Conservation (phyloP, 2,888 invertebrate genomes). For the Marronus borbonicus region DNA sequence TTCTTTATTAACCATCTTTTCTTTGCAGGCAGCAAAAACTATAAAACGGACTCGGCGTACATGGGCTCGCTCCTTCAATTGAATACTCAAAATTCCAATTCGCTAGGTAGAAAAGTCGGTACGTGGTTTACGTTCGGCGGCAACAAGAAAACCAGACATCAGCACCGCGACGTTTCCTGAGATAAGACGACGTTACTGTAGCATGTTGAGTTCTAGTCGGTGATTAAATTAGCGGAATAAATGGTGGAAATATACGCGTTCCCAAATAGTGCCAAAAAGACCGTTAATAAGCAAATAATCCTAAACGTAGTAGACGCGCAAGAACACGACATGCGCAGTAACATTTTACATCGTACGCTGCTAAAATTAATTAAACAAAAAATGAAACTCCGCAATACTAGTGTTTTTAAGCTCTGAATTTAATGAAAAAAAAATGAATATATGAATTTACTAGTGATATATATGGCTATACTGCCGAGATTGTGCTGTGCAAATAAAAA, state of each 20-base stretch:
- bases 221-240: neutral
- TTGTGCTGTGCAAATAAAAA: conserved; percentile 57
- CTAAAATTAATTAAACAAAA: neutral
- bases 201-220: conserved; percentile 54
- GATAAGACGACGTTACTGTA: conserved; percentile 72
- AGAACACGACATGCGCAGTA: conserved; percentile 48
- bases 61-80: conserved; percentile 69
- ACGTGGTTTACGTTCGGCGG: conserved; percentile 75
- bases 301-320: neutral
- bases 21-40: conserved; percentile 69
- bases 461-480: conserved; percentile 56
- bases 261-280: conserved; percentile 53
- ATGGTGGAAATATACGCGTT: conserved; percentile 38
- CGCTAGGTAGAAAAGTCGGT: conserved; percentile 73
- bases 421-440: conserved; percentile 33
- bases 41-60: conserved; percentile 70
- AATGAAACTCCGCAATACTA: conserved; percentile 53
- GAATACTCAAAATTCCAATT: conserved; percentile 68
- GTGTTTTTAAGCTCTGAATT: conserved; percentile 39
- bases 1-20: conserved; percentile 31
- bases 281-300: neutral
- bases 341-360: neutral
- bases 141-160: conserved; percentile 72
- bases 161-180: conserved; percentile 71
- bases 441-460: conserved; percentile 57